A percentile compares a stretch with the other conserved stretches of the same genome.
These are phyloP conservation scores for Perca schrenkii DNA, from an alignment of 2,113 vertebrate species.

Conservation along the genomic window DNA sequence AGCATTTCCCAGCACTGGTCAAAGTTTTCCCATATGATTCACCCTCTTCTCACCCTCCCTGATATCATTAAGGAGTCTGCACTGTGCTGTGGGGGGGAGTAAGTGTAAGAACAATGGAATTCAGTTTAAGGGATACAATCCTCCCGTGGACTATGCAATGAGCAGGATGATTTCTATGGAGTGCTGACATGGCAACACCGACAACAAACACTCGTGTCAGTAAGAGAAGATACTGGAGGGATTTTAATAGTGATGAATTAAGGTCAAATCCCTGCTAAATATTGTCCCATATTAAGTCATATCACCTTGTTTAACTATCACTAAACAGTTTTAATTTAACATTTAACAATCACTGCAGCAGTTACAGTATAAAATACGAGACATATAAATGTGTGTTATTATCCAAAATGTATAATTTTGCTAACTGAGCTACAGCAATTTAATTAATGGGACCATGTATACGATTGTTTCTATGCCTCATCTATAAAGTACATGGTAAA, in stretches of 20 bases:
- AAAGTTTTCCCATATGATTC: constrained; percentile 45
- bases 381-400: background rate
- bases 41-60: constrained; percentile 6
- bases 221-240: background rate
- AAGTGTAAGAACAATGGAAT: constrained; percentile 49
- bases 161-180: constrained; percentile 19
- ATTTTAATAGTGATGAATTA: background rate
- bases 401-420: background rate
- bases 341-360: background rate
- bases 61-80: constrained; percentile 12
- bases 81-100: background rate
- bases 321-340: background rate
- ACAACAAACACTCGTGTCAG: constrained; percentile 2
- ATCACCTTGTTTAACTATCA: background rate
- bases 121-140: constrained; percentile 33
- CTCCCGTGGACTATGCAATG: constrained; percentile 15
- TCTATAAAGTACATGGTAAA: background rate
- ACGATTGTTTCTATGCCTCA: background rate
- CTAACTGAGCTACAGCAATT: background rate
- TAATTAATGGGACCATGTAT: background rate
- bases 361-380: background rate
- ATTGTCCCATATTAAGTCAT: no score
- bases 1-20: constrained; percentile 10
- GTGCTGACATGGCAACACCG: constrained; percentile 4
- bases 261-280: background rate